phyloP scores from a whole-genome alignment of 2,797 vertebrate genomes.

The Acanthiza pusilla region DNA sequence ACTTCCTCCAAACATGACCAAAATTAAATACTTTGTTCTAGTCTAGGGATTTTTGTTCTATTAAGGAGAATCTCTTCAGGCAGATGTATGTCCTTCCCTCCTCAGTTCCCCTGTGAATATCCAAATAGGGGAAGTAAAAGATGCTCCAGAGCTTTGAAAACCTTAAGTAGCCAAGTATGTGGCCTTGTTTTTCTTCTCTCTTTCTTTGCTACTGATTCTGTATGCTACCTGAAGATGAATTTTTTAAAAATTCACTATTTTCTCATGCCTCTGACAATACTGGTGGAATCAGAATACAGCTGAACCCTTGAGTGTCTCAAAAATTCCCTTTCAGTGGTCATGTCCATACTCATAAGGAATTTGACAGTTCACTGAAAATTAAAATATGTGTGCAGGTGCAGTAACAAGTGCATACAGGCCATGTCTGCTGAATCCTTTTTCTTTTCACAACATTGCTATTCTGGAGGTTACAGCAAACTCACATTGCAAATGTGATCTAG shows the following conservation, averaged over 20 bases:
- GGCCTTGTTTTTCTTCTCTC: neutral
- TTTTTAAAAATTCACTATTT: neutral
- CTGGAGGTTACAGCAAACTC: neutral
- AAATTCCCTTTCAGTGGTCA: neutral
- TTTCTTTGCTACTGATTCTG: neutral
- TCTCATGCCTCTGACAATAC: neutral
- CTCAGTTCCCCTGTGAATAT: neutral
- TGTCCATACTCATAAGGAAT: neutral
- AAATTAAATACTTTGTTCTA: neutral
- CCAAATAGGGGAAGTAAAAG: neutral
- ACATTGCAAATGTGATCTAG: neutral
- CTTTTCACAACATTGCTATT: neutral
- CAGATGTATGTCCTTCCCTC: neutral
- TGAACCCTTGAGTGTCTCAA: neutral
- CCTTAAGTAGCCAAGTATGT: neutral
- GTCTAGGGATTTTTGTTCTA: neutral
- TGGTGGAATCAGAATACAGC: neutral
- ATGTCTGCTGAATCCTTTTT: neutral
- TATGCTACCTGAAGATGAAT: neutral
- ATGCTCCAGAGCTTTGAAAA: neutral
- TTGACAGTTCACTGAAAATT: neutral
- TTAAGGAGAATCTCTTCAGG: neutral
- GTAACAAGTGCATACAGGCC: neutral
- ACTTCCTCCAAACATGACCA: neutral
- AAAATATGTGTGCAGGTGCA: neutral